These are phyloP conservation scores for Parnassius glacialis DNA, from an alignment of 2,888 invertebrate species.

Conservation along the genomic window DNA sequence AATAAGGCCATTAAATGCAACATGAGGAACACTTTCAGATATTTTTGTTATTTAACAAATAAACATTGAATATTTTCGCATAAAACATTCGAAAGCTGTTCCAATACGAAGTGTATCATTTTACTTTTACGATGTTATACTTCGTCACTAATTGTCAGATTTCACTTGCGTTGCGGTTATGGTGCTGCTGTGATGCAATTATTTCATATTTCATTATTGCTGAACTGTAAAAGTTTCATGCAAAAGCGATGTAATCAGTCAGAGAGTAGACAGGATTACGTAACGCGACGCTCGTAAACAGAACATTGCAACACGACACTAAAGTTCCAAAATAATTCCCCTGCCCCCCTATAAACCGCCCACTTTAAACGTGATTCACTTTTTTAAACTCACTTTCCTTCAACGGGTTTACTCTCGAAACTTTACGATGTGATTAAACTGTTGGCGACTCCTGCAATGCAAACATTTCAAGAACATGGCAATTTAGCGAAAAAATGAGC, in stretches of 20 bases:
- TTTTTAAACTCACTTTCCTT: slow-evolving; percentile 57
- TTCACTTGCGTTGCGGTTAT: slow-evolving; percentile 24
- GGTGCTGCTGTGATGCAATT: slow-evolving; percentile 29
- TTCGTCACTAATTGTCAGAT: slow-evolving; percentile 29
- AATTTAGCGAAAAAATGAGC: slow-evolving; percentile 18
- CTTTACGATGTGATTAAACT: slow-evolving; percentile 56
- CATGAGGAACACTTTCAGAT: not conserved
- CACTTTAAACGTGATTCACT: slow-evolving; percentile 57
- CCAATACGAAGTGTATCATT: slow-evolving; percentile 21
- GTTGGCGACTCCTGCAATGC: slow-evolving; percentile 51
- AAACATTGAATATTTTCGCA: slow-evolving; percentile 13
- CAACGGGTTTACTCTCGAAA: slow-evolving; percentile 44
- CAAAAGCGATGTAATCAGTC: slow-evolving; percentile 39
- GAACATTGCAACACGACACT: slow-evolving; percentile 63
- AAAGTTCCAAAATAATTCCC: slow-evolving; percentile 67
- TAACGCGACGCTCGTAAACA: slow-evolving; percentile 47
- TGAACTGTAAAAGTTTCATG: slow-evolving; percentile 32
- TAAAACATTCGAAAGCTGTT: slow-evolving; percentile 22
- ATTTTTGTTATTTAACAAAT: slow-evolving; percentile 17
- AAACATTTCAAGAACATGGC: slow-evolving; percentile 28
- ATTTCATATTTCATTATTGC: slow-evolving; percentile 32
- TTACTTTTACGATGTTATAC: slow-evolving; percentile 24
- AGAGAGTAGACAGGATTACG: slow-evolving; percentile 42
- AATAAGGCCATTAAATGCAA: no score
- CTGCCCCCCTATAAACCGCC: slow-evolving; percentile 56